phyloP scores from a whole-genome alignment of 2,797 vertebrate genomes.

The Halcyon smyrnensis region DNA sequence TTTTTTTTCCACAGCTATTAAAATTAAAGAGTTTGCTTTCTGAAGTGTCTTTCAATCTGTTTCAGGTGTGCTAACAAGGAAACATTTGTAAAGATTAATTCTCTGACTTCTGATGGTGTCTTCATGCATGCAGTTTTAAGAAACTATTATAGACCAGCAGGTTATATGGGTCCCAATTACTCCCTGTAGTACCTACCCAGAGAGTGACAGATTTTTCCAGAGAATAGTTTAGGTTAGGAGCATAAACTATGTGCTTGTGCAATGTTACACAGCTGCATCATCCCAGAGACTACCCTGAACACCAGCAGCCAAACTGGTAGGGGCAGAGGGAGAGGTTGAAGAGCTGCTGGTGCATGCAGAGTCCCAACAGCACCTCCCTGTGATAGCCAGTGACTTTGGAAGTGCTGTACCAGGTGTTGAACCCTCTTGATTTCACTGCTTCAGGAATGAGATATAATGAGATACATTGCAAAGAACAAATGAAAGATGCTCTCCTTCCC shows the following conservation, averaged over 20 bases:
- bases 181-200: background rate
- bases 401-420: background rate
- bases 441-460: background rate
- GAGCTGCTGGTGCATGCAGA: background rate
- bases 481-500: background rate
- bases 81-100: background rate
- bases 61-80: background rate
- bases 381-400: background rate
- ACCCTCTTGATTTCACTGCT: fast-evolving
- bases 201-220: background rate
- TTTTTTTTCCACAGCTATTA: background rate
- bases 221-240: background rate
- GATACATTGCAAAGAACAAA: background rate
- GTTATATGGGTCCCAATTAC: background rate
- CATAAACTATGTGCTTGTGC: background rate
- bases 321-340: background rate
- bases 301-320: background rate
- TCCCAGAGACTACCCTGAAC: background rate
- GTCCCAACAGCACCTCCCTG: fast-evolving
- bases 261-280: background rate
- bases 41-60: background rate
- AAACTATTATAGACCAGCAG: background rate
- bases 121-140: background rate
- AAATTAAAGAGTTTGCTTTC: background rate
- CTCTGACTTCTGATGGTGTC: background rate